phyloP scores from a whole-genome alignment of 2,113 vertebrate genomes.

The Taxidea taxus region DNA sequence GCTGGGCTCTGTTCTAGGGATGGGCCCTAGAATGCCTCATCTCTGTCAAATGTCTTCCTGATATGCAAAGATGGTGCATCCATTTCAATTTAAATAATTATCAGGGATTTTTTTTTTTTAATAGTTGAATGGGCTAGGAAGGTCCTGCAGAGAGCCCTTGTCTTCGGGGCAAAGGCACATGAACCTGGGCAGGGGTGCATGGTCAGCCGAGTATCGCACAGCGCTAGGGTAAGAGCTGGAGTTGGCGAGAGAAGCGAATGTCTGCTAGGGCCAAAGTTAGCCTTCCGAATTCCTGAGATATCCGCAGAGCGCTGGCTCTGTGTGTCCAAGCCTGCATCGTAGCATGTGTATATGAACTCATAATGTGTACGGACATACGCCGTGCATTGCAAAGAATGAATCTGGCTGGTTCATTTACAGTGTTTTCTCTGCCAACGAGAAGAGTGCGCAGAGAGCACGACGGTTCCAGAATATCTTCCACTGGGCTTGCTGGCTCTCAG shows the following conservation, averaged over 20 bases:
- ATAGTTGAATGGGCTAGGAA: background rate
- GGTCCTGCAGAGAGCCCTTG: background rate
- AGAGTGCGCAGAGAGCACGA: accelerated
- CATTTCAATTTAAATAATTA: background rate
- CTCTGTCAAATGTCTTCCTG: background rate
- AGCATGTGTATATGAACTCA: accelerated
- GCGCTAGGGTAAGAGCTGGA: accelerated
- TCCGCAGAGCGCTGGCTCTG: accelerated
- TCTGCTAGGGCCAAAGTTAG: background rate
- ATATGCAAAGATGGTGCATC: background rate
- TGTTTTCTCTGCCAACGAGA: background rate
- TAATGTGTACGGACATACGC: accelerated
- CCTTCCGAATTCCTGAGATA: background rate
- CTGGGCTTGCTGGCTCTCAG: background rate
- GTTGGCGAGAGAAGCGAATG: no score
- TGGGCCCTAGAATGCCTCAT: no score
- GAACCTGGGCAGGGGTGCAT: background rate
- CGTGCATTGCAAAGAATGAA: background rate
- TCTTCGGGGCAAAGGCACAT: background rate
- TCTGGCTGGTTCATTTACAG: accelerated
- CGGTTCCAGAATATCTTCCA: accelerated
- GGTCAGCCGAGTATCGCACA: accelerated
- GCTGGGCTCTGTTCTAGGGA: no score
- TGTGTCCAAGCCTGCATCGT: background rate
- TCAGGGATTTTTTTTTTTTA: background rate